Evolutionary conservation across 2,888 invertebrate genomes (phyloP).

Genomic region (Anarsia innoxiella): DNA sequence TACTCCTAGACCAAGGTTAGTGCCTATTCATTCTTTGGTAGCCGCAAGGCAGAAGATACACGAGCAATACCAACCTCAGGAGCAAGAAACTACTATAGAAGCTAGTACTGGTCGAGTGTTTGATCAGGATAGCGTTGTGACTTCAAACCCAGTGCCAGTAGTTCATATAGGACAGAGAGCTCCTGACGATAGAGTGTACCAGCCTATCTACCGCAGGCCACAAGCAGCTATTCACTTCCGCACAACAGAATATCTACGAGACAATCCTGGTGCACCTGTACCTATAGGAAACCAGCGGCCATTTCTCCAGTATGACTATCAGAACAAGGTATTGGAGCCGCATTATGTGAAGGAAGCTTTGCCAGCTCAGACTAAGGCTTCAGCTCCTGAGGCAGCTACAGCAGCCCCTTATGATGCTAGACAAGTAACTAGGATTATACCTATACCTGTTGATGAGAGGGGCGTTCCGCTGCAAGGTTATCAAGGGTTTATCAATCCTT

Average conservation of each 20-base stretch:
- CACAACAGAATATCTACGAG: constrained; percentile 64
- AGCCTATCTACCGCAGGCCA: constrained; percentile 54
- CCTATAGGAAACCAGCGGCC: constrained; percentile 71
- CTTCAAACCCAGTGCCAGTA: constrained; percentile 71
- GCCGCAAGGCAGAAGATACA: constrained; percentile 66
- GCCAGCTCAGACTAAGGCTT: constrained; percentile 37
- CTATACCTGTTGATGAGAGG: constrained; percentile 62
- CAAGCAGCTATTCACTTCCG: constrained; percentile 53
- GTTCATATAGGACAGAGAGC: constrained; percentile 66
- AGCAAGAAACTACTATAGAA: constrained; percentile 64
- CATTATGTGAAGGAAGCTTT: constrained; percentile 50
- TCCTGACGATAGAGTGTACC: constrained; percentile 49
- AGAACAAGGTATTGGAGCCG: constrained; percentile 64
- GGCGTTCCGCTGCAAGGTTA: constrained; percentile 62
- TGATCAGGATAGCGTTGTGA: constrained; percentile 62
- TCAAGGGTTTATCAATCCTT: constrained; percentile 54
- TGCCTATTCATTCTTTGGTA: constrained; percentile 69
- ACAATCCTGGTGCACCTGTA: constrained; percentile 63
- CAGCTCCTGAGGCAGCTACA: constrained; percentile 44
- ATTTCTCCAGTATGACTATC: constrained; percentile 64
- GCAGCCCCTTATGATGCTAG: constrained; percentile 49
- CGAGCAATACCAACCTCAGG: constrained; percentile 55
- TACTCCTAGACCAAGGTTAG: constrained; percentile 69
- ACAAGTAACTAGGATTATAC: constrained; percentile 58
- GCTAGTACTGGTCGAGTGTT: constrained; percentile 71